These are phyloP conservation scores for Volucella bombylans DNA, from an alignment of 2,888 invertebrate genomes.

Conservation along the genomic window DNA sequence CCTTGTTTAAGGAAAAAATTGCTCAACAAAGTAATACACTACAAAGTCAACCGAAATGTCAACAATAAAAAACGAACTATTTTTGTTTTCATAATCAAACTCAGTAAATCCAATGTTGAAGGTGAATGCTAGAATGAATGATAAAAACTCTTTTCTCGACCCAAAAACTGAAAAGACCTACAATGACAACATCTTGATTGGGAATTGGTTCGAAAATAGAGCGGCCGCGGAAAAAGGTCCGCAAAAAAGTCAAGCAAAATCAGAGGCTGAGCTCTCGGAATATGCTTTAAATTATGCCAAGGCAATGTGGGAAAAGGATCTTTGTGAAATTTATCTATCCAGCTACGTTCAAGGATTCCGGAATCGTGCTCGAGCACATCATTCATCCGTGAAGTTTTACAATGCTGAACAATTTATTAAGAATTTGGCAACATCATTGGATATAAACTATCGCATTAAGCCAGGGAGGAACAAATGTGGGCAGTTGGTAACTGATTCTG, in stretches of 20 bases:
- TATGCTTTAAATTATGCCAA: constrained; percentile 20
- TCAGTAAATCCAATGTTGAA: background rate
- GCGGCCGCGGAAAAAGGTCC: constrained; percentile 2
- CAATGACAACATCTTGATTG: constrained; percentile 73
- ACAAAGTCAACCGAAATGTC: too few species aligned
- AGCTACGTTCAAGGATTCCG: constrained; percentile 64
- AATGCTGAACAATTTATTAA: constrained; percentile 71
- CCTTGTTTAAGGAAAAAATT: too few species aligned
- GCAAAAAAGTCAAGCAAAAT: background rate
- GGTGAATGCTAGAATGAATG: constrained; percentile 29
- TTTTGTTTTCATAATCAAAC: too few species aligned
- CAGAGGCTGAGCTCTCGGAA: constrained; percentile 4
- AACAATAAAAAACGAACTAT: too few species aligned
- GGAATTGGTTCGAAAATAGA: constrained; percentile 77
- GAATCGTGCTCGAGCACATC: constrained; percentile 66
- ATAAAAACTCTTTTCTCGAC: constrained; percentile 51
- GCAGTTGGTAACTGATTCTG: background rate
- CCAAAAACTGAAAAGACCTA: constrained; percentile 63
- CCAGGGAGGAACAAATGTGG: constrained; percentile 29
- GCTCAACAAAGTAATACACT: too few species aligned
- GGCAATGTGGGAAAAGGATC: background rate
- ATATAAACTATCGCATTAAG: constrained; percentile 73
- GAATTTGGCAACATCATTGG: constrained; percentile 74
- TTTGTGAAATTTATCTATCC: constrained; percentile 14
- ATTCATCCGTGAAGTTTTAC: constrained; percentile 69